Conservation (phyloP, 2,113 vertebrate species). For the Sarotherodon lohbergeri region DNA sequence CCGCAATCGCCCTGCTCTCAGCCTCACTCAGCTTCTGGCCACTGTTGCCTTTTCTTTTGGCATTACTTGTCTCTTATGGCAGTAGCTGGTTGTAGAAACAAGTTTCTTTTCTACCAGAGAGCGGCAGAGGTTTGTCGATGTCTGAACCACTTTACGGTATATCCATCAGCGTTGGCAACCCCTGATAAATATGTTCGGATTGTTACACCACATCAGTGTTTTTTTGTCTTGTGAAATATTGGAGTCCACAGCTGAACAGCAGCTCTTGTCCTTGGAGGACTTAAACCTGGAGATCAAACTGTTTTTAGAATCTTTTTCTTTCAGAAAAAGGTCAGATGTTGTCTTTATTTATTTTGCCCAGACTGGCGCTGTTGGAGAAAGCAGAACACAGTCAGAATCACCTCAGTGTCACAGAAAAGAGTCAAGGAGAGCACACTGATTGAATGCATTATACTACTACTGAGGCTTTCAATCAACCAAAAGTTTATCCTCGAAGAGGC, state of each 20-base stretch:
- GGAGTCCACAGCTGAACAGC: neutral
- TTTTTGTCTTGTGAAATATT: neutral
- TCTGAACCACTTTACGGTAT: neutral
- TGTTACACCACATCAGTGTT: neutral
- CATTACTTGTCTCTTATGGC: neutral
- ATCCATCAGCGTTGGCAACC: neutral
- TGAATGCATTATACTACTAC: neutral
- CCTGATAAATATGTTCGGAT: neutral
- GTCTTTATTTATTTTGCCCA: neutral
- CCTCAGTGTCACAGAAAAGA: neutral
- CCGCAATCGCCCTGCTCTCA: neutral
- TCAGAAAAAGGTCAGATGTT: conserved; percentile 2
- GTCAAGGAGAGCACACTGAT: neutral
- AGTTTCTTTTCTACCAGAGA: neutral
- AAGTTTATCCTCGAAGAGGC: neutral
- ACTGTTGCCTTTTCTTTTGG: conserved; percentile 14
- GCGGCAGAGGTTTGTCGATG: neutral
- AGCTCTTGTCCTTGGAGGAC: neutral
- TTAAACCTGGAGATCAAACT: neutral
- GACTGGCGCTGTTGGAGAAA: neutral
- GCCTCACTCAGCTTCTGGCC: neutral
- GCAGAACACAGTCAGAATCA: neutral
- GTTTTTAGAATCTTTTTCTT: neutral
- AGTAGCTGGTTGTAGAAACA: neutral
- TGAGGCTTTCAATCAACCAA: neutral